A percentile compares a stretch with the other conserved stretches of the same genome.
Evolutionary conservation across 2,888 invertebrate species (phyloP).

Genomic region (Epirrhoe alternata): DNA sequence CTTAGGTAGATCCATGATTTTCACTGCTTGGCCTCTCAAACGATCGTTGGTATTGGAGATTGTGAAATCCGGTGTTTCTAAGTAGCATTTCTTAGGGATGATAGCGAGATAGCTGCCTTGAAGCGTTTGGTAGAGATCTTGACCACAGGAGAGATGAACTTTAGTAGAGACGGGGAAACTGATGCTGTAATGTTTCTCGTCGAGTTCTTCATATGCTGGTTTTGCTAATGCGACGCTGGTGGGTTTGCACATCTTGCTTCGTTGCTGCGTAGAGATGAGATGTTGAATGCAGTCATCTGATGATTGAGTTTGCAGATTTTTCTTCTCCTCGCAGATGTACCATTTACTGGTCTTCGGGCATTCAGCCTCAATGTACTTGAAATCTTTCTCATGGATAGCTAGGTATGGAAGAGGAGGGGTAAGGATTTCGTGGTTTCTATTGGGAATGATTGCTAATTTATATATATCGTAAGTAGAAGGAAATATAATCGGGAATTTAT

Average conservation of each 20-base stretch:
- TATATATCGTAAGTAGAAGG: background rate
- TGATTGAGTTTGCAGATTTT: no score
- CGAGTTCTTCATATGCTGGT: background rate
- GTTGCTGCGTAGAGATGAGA: background rate
- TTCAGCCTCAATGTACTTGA: constrained; percentile 14
- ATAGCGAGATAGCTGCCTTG: constrained; percentile 12
- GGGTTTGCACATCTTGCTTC: background rate
- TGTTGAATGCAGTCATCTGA: background rate
- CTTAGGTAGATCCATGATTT: background rate
- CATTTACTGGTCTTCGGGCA: constrained; percentile 1
- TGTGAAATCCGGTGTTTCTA: background rate
- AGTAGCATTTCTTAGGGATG: constrained; percentile 10
- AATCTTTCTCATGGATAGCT: constrained; percentile 8
- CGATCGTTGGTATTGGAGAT: background rate
- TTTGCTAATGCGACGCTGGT: background rate
- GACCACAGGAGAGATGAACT: background rate
- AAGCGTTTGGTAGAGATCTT: background rate
- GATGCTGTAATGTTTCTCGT: constrained; percentile 16
- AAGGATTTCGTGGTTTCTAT: background rate
- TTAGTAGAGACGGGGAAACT: constrained; percentile 9
- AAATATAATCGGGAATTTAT: background rate
- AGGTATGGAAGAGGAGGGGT: constrained; percentile 8
- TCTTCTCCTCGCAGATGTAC: background rate
- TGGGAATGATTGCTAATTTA: background rate
- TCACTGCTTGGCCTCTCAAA: background rate